phyloP scores from a whole-genome alignment of 2,113 vertebrate species.

The Thamnophis sirtalis region DNA sequence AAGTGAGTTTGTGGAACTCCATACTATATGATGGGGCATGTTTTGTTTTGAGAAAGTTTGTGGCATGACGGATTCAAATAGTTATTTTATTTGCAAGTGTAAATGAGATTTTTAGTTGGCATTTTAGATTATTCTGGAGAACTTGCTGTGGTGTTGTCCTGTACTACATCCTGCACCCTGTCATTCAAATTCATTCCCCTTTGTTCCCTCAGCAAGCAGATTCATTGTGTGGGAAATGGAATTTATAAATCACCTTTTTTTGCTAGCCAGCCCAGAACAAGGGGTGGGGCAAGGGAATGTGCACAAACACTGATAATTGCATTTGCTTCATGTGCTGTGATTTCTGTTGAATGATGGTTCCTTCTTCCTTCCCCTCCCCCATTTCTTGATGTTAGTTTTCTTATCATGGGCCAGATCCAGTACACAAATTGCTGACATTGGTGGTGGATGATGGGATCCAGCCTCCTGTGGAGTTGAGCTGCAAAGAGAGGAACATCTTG shows the following conservation, averaged over 20 bases:
- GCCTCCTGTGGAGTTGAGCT: constrained; percentile 95
- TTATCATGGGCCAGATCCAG: constrained; percentile 90
- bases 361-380: constrained; percentile 27
- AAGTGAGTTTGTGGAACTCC: constrained; percentile 70
- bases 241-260: constrained; percentile 26
- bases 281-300: constrained; percentile 25
- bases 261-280: constrained; percentile 28
- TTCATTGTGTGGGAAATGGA: neutral
- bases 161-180: constrained; percentile 3
- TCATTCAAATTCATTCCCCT: constrained; percentile 4
- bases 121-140: constrained; percentile 16
- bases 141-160: neutral
- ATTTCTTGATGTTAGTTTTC: constrained; percentile 80
- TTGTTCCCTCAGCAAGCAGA: neutral
- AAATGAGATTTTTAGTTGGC: constrained; percentile 15
- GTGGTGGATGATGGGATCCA: constrained; percentile 98
- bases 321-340: constrained; percentile 33
- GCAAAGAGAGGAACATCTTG: constrained; percentile 98
- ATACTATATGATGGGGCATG: neutral
- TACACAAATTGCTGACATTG: constrained; percentile 91
- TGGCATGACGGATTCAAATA: neutral
- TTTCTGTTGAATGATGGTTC: constrained; percentile 47
- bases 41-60: neutral
- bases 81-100: neutral
- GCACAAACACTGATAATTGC: neutral